Evolutionary conservation across 2,888 invertebrate genomes (phyloP), one percentile per base, ranked within the genome.

Genomic region (Eupithecia exiguata): DNA sequence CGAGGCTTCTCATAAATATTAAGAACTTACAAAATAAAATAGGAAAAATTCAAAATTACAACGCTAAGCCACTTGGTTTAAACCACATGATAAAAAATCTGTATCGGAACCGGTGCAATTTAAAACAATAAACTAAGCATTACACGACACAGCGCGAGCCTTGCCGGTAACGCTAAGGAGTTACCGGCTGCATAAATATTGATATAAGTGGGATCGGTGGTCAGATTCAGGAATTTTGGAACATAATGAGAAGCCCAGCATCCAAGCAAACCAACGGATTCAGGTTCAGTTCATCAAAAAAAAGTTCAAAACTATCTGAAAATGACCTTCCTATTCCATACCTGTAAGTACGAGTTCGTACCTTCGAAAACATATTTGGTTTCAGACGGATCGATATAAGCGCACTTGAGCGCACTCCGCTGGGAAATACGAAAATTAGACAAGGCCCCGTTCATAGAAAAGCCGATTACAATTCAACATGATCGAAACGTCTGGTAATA

Each of bases 381-480:
- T 43, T 21, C 40, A 68, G 63, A 58, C 43, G 46, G 68, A 75
- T 75, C 75, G 72, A 72, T 72, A 30, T 72, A 75, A 75, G 72
- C 70, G 62, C 70, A 70, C 69, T 71, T 71, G 76, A 76, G 68
- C 72, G 71, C 74, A 74, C 46, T 30, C 80, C 74, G 74, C 25
- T 30, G 80, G 79, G 79, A 77, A 78, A 76, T 78, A 72, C 72
- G 65, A 69, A 76, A 77, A 79, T 79, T 74, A 78, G 75, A 76
- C 69, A 74, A 74, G 68, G 16, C 58, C 35, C 18, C 62, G 65
- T 72, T 70, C 25, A 76, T 79, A 79, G 79, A 79, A 81, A 82
- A 82, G 81, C 80, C 79, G 82, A 79, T 81, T 82, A 82, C 76
- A 74, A 77, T 81, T 77, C 76, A 71, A 77, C 46, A 38, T 78